Conservation (phyloP, 2,888 invertebrate genomes). For the Drosophila cracens region DNA sequence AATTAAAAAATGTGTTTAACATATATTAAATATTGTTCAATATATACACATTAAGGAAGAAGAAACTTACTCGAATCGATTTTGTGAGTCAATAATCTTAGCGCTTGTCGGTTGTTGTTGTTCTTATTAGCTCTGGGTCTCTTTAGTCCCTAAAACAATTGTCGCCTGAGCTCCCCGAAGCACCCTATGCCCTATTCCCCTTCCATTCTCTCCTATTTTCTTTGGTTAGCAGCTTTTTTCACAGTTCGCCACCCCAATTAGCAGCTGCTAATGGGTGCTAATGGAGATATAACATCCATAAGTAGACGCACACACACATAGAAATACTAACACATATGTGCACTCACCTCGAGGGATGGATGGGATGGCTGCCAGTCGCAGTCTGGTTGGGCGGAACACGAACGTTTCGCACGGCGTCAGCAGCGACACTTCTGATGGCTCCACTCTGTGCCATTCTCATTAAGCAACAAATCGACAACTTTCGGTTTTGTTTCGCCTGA, state of each 20-base stretch:
- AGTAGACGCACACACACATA: not conserved
- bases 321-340: not conserved
- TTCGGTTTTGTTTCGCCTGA: constrained; percentile 41
- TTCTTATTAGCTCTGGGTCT: constrained; percentile 15
- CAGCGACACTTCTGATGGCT: constrained; percentile 33
- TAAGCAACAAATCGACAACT: constrained; percentile 22
- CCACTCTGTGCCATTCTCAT: constrained; percentile 39
- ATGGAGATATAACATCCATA: constrained; percentile 33
- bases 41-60: not conserved
- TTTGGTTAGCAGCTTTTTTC: constrained; percentile 31
- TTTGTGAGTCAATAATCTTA: constrained; percentile 11
- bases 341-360: constrained; percentile 41
- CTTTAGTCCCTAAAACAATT: constrained; percentile 12
- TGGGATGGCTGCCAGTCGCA: constrained; percentile 21
- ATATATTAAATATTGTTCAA: not conserved
- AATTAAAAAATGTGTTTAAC: not conserved
- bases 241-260: constrained; percentile 56
- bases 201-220: not conserved
- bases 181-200: not conserved
- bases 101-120: not conserved
- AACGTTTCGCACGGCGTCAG: constrained; percentile 27
- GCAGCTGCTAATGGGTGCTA: constrained; percentile 61
- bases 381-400: constrained; percentile 19
- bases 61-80: constrained; percentile 1
- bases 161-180: not conserved